These are phyloP conservation scores for Sinodicranocentrus sp. DNA, from an alignment of 2,888 invertebrate species.

Conservation along the genomic window DNA sequence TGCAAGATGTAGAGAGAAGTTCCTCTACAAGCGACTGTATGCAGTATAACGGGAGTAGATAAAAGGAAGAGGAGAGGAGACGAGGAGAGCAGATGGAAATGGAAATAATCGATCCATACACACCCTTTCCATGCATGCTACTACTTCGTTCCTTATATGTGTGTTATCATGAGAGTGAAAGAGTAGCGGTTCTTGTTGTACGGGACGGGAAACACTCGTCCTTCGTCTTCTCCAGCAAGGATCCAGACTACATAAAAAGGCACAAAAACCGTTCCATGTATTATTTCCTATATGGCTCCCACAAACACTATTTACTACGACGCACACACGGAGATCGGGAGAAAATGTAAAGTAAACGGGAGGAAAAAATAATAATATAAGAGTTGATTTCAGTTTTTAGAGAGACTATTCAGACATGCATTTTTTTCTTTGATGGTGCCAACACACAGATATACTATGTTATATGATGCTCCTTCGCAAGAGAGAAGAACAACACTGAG, in stretches of 20 bases:
- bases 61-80: conserved; percentile 18
- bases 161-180: conserved; percentile 30
- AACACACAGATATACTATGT: not conserved
- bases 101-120: conserved; percentile 66
- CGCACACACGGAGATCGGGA: not conserved
- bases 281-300: no score
- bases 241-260: no score
- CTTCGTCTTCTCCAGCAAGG: no score
- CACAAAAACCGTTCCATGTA: no score
- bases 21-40: no score
- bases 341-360: not conserved
- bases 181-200: no score
- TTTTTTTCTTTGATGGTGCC: not conserved
- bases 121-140: conserved; percentile 46
- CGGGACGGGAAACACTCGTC: no score
- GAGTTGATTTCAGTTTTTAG: not conserved
- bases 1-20: conserved; percentile 1
- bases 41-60: no score
- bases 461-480: conserved; percentile 29
- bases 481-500: conserved; percentile 54
- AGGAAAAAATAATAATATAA: not conserved
- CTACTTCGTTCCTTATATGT: not conserved
- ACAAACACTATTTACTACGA: no score
- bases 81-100: conserved; percentile 52
- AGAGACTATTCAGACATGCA: conserved; percentile 9